phyloP scores from a whole-genome alignment of 2,888 invertebrate genomes.

The Scaeva pyrastri region DNA sequence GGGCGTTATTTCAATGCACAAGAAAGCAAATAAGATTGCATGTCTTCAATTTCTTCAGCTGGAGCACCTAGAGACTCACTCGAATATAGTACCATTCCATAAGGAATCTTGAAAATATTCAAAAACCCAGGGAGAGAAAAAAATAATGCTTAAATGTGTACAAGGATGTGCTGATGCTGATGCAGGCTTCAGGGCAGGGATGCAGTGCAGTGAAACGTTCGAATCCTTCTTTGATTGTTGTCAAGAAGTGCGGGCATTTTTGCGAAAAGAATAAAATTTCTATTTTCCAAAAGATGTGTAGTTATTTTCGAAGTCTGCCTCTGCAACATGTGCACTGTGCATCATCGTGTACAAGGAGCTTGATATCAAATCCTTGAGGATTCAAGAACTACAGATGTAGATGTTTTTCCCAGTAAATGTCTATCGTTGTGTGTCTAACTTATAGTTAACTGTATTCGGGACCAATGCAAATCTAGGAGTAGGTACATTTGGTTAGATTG shows the following conservation, averaged over 20 bases:
- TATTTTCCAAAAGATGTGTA: conserved; percentile 9
- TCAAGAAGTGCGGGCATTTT: conserved; percentile 14
- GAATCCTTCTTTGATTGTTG: conserved; percentile 17
- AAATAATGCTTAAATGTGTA: background rate
- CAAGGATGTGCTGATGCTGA: conserved; percentile 31
- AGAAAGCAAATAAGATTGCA: conserved; percentile 51
- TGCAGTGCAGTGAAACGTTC: too few relatives aligned
- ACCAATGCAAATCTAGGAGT: too few relatives aligned
- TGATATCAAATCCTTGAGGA: conserved; percentile 14
- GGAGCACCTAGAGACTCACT: too few relatives aligned
- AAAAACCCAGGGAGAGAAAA: background rate
- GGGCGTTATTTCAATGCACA: conserved; percentile 56
- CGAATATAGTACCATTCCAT: background rate
- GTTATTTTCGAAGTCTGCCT: conserved; percentile 22
- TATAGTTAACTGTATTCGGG: too few relatives aligned
- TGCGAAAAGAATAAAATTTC: background rate
- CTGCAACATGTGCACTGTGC: conserved; percentile 25
- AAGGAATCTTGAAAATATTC: conserved; percentile 28
- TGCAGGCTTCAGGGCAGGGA: too few relatives aligned
- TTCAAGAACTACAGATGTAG: background rate
- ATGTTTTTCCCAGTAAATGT: background rate
- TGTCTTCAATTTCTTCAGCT: conserved; percentile 43
- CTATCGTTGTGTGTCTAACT: conserved; percentile 1
- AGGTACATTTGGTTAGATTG: conserved; percentile 36
- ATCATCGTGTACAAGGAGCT: conserved; percentile 15